Base-by-base conservation (phyloP, 2,113 vertebrate species). In the Prionailurus viverrinus region DNA sequence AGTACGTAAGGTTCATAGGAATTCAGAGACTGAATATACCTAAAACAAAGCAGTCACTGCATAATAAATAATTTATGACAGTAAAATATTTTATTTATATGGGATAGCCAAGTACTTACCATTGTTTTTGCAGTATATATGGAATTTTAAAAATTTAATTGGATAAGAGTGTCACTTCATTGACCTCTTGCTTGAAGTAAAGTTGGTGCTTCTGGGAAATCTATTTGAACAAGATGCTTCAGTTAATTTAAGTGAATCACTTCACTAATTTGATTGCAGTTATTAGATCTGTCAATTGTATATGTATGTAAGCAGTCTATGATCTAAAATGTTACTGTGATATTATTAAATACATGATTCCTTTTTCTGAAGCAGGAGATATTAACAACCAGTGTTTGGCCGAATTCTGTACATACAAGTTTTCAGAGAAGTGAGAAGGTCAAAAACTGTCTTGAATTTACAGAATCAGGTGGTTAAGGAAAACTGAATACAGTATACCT, bases 401-500 rank as follows among this genome's bases (percentile, higher is more conserved):
- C 15, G 86, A 51, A 58, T 97, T 93, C 36, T 93, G 18, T 55
- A 65, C 31, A 71, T 5, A 41, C 0, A 63, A 31, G 7, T 97
- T 96, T 96, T 93, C 90, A 45, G 78, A 93, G 69, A 84, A 97
- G 15, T 95, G 65, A 94, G 74, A 73, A 63, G 27, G 19, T 93
- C 73, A 95, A n/a, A 79, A 19, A 58, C 94, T 82, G 92, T 81
- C 19, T 39, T 91, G 19, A 74, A 86, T 51, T 81, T 89, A 36
- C 23, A 76, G 71, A 92, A 74, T 82, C 80, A 91, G 51, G 13
- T 93, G 29, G 33, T 80, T 9, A 85, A 51, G 36, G 53, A 85
- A 92, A 95, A 66, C 48, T 48, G 71, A 95, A 94, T 92, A 89
- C 8, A 69, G 0, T 78, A 66, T 21, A n/a, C 12, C 39, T 84